A percentile compares a stretch with the other conserved stretches of the same genome.
Conservation (phyloP, 2,113 vertebrate species). For the Eulemur macaco region DNA sequence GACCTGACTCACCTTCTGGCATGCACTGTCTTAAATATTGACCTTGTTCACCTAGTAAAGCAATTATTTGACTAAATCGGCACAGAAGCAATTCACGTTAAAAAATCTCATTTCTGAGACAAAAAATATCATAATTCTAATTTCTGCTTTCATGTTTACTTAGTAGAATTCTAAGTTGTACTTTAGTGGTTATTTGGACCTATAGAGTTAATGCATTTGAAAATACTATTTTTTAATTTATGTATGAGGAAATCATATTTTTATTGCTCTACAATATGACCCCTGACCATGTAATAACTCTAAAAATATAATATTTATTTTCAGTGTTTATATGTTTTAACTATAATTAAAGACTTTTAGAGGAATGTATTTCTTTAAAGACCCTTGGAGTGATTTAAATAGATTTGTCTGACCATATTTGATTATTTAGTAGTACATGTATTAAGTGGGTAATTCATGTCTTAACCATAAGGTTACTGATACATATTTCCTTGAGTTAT, state of each 20-base stretch:
- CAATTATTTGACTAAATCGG: neutral
- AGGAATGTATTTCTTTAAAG: slow-evolving; percentile 10
- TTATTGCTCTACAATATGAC: neutral
- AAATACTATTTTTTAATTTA: slow-evolving; percentile 22
- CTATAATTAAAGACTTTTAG: neutral
- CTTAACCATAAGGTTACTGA: slow-evolving; percentile 21
- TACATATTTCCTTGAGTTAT: slow-evolving; percentile 14
- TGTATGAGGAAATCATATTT: neutral
- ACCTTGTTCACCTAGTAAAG: neutral
- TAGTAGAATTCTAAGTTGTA: neutral
- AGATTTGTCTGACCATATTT: slow-evolving; percentile 21
- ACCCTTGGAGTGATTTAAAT: neutral
- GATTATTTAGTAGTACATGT: neutral
- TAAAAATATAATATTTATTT: slow-evolving; percentile 21
- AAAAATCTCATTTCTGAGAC: neutral
- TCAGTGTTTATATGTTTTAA: slow-evolving; percentile 11
- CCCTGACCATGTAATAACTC: neutral
- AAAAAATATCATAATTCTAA: neutral
- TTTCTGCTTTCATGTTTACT: neutral
- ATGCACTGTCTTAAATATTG: neutral
- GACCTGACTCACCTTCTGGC: neutral
- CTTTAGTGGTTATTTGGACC: neutral
- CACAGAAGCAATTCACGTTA: neutral
- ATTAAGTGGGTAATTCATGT: neutral
- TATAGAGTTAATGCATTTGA: neutral